phyloP scores from a whole-genome alignment of 2,888 invertebrate species.

The Papilio protenor region DNA sequence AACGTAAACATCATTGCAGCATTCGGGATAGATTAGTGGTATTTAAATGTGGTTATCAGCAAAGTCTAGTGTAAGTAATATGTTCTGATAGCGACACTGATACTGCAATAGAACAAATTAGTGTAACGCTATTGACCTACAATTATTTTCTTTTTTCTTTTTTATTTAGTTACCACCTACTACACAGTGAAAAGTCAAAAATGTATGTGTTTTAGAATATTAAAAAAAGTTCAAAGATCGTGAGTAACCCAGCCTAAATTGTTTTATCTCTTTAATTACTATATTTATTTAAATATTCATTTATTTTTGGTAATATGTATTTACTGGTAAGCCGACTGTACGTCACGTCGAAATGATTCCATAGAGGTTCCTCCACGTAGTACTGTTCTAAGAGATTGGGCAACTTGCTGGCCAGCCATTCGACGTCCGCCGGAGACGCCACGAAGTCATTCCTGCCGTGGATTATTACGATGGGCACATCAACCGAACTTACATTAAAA shows the following conservation, averaged over 20 bases:
- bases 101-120: not conserved
- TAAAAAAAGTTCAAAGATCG: not conserved
- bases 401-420: slow-evolving; percentile 78
- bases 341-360: slow-evolving; percentile 61
- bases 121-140: not conserved
- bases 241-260: not conserved
- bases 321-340: slow-evolving; percentile 59
- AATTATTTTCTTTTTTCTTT: not conserved
- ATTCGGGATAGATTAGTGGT: not conserved
- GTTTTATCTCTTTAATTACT: slow-evolving; percentile 41
- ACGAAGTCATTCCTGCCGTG: slow-evolving; percentile 81
- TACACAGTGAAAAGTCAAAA: not conserved
- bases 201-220: not conserved
- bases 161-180: not conserved
- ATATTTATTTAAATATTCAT: slow-evolving; percentile 52
- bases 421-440: slow-evolving; percentile 84
- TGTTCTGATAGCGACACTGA: not conserved
- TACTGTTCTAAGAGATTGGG: slow-evolving; percentile 83
- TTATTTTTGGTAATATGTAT: slow-evolving; percentile 56
- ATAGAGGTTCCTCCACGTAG: slow-evolving; percentile 79
- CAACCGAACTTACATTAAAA: slow-evolving; percentile 63
- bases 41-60: not conserved
- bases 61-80: slow-evolving; percentile 12
- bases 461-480: slow-evolving; percentile 61
- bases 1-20: not conserved